Percentiles rank a stretch among this genome's conserved stretches.
phyloP scores from a whole-genome alignment of 2,888 invertebrate species.

The Dyspetes luteomarginatus region DNA sequence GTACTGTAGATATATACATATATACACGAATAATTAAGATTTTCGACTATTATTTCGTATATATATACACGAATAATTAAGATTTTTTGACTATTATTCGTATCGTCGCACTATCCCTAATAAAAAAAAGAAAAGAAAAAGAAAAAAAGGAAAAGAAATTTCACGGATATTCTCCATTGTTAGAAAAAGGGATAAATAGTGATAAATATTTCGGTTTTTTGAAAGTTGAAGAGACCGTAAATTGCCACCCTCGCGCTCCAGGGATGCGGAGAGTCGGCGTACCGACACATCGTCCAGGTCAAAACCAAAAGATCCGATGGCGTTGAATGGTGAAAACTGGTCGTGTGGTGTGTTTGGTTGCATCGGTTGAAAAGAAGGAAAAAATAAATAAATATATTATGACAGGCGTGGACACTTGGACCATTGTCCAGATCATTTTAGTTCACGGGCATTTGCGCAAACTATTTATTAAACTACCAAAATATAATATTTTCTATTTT shows the following conservation, averaged over 20 bases:
- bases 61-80: too few species aligned
- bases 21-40: too few species aligned
- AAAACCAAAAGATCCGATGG: not conserved
- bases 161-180: slow-evolving; percentile 20
- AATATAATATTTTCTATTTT: slow-evolving; percentile 26
- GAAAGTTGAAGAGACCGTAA: slow-evolving; percentile 44
- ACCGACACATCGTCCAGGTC: not conserved
- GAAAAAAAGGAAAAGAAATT: not conserved
- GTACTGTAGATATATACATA: too few species aligned
- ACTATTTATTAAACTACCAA: not conserved
- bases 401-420: slow-evolving; percentile 61
- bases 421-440: slow-evolving; percentile 44
- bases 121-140: not conserved
- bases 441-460: slow-evolving; percentile 30
- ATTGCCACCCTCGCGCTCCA: slow-evolving; percentile 22
- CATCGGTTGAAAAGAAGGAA: not conserved
- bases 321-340: slow-evolving; percentile 31
- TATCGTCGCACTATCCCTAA: not conserved
- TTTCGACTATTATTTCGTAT: too few species aligned
- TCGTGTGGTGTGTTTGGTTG: slow-evolving; percentile 8
- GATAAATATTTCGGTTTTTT: slow-evolving; percentile 40
- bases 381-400: slow-evolving; percentile 63
- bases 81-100: not conserved
- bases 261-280: slow-evolving; percentile 4
- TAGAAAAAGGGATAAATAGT: slow-evolving; percentile 38